Percentiles rank a stretch among this genome's conserved stretches.
phyloP scores from a whole-genome alignment of 1,140 invertebrate species.

The Drosophila repletoides region DNA sequence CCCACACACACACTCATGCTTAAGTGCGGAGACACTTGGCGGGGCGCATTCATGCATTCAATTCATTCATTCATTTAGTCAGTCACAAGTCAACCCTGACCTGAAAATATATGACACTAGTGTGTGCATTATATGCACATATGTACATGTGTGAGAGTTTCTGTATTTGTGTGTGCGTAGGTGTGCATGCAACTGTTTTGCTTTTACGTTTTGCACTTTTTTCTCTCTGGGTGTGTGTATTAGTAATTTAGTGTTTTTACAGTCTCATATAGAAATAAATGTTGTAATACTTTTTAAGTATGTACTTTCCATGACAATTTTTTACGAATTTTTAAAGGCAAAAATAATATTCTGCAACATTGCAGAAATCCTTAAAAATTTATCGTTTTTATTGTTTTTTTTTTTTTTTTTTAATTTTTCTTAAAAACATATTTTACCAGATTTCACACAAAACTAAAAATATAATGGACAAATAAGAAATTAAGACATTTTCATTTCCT shows the following conservation, averaged over 20 bases:
- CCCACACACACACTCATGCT: slow-evolving; percentile 8
- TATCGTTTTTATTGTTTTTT: too few species aligned
- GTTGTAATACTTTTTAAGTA: neutral
- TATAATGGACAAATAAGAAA: too few species aligned
- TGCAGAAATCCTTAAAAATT: neutral
- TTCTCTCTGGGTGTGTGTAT: slow-evolving; percentile 26
- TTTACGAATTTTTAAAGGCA: too few species aligned
- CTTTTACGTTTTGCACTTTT: slow-evolving; percentile 27
- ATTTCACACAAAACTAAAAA: too few species aligned
- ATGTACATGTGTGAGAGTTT: slow-evolving; percentile 12
- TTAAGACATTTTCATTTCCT: too few species aligned
- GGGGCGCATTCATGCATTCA: slow-evolving; percentile 77
- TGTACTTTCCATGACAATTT: neutral
- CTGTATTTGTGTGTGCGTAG: slow-evolving; percentile 23
- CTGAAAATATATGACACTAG: slow-evolving; percentile 62
- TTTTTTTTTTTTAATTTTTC: too few species aligned
- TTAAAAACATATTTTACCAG: too few species aligned
- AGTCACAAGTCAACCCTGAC: slow-evolving; percentile 82
- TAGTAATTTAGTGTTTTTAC: slow-evolving; percentile 8
- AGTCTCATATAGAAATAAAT: neutral
- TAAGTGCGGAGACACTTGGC: slow-evolving; percentile 36
- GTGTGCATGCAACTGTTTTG: slow-evolving; percentile 43
- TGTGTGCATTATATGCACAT: slow-evolving; percentile 37
- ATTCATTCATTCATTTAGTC: slow-evolving; percentile 80
- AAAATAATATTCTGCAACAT: too few species aligned